Evolutionary conservation across 1,140 invertebrate species (phyloP).

Genomic region (Rhagoletis zephyria): DNA sequence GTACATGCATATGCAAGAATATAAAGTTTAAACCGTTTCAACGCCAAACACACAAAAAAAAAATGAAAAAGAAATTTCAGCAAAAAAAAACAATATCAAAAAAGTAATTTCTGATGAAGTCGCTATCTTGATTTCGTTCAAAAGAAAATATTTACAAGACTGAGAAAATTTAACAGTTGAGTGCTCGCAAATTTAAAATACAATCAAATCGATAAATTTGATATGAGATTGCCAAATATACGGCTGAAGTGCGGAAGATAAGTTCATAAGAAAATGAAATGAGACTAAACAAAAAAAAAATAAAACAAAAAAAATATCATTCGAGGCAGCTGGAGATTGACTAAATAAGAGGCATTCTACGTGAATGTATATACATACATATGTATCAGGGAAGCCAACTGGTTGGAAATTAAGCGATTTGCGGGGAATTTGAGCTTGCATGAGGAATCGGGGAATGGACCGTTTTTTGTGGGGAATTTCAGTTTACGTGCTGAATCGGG

Average conservation of each 20-base stretch:
- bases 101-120: background rate
- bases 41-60: background rate
- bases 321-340: too few relatives aligned
- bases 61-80: background rate
- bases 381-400: too few relatives aligned
- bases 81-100: background rate
- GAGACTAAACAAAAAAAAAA: too few relatives aligned
- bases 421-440: too few relatives aligned
- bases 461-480: too few relatives aligned
- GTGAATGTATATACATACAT: too few relatives aligned
- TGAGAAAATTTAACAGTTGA: slow-evolving; percentile 31
- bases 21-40: background rate
- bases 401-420: too few relatives aligned
- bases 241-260: background rate
- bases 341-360: too few relatives aligned
- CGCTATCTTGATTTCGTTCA: slow-evolving; percentile 14
- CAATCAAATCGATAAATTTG: background rate
- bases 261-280: background rate
- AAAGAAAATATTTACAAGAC: slow-evolving; percentile 23
- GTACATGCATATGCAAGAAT: background rate
- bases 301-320: too few relatives aligned
- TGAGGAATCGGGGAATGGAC: too few relatives aligned
- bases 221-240: background rate
- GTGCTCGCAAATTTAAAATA: background rate
- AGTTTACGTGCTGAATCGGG: too few relatives aligned